phyloP scores from a whole-genome alignment of 2,888 invertebrate species.

The Exocentrus adspersus region DNA sequence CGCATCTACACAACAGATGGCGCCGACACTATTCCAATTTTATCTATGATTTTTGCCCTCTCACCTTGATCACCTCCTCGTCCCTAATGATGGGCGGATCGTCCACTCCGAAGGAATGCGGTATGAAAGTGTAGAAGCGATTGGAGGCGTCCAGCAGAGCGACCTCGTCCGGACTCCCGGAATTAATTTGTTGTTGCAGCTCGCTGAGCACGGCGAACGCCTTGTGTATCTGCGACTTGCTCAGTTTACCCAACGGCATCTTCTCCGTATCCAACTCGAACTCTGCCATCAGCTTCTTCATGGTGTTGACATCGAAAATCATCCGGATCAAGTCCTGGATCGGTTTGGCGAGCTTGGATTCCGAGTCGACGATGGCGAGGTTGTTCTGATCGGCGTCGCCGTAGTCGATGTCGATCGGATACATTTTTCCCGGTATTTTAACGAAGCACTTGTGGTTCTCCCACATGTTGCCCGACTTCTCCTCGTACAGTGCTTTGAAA shows the following conservation, averaged over 20 bases:
- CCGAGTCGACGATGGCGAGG: conserved; percentile 62
- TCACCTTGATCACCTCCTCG: conserved; percentile 75
- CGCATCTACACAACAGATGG: no score
- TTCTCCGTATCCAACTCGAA: conserved; percentile 97
- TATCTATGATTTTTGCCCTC: background rate
- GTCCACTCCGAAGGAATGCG: conserved; percentile 91
- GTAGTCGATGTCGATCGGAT: conserved; percentile 92
- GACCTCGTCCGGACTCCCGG: conserved; percentile 60
- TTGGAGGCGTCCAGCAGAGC: conserved; percentile 88
- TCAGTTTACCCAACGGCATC: conserved; percentile 96
- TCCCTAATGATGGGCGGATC: conserved; percentile 85
- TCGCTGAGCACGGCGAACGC: conserved; percentile 86
- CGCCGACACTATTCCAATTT: no score
- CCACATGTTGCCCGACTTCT: conserved; percentile 90
- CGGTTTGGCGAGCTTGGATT: conserved; percentile 76
- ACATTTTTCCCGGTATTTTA: conserved; percentile 74
- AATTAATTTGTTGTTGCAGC: conserved; percentile 69
- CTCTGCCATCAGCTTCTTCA: conserved; percentile 93
- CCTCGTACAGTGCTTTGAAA: conserved; percentile 70
- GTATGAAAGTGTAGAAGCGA: conserved; percentile 93
- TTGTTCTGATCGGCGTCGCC: conserved; percentile 64
- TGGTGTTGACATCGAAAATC: conserved; percentile 90
- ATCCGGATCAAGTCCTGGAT: conserved; percentile 86
- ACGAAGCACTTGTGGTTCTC: conserved; percentile 71
- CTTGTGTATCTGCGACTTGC: conserved; percentile 86